Percentiles rank a stretch among this genome's conserved stretches.
These are phyloP conservation scores for Muscidifurax raptorellus DNA, from an alignment of 1,140 invertebrate genomes.

Conservation along the genomic window DNA sequence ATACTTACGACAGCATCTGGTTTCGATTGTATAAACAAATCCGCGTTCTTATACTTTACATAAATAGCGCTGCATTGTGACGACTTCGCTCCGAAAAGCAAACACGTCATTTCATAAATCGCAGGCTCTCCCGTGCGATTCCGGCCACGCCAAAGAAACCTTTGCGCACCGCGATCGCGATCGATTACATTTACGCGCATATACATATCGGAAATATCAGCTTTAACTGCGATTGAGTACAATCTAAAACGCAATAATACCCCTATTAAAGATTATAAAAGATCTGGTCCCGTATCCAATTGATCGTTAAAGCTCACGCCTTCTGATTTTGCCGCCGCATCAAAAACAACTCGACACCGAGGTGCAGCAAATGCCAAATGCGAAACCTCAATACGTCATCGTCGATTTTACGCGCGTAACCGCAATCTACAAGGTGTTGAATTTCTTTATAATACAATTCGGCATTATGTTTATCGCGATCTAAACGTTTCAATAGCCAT, in stretches of 20 bases:
- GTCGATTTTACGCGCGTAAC: too few relatives aligned
- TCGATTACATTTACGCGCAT: neutral
- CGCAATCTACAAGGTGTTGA: too few relatives aligned
- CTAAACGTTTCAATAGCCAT: neutral
- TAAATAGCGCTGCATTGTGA: constrained; percentile 61
- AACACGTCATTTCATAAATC: constrained; percentile 60
- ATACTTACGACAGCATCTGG: too few relatives aligned
- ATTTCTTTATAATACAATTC: too few relatives aligned
- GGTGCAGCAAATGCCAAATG: neutral
- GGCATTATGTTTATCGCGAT: too few relatives aligned
- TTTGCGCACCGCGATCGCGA: too few relatives aligned
- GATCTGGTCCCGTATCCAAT: neutral
- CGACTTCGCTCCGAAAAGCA: constrained; percentile 65
- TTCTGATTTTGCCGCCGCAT: constrained; percentile 7
- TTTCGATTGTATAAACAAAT: neutral
- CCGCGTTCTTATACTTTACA: constrained; percentile 58
- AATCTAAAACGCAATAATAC: neutral
- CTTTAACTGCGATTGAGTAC: neutral
- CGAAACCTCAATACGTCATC: too few relatives aligned
- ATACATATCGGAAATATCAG: constrained; percentile 26
- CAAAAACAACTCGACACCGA: constrained; percentile 19
- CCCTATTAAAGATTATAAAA: neutral
- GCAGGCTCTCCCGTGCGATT: constrained; percentile 19
- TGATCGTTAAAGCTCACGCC: neutral
- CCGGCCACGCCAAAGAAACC: constrained; percentile 42